Base-by-base conservation (phyloP, 2,888 invertebrate genomes). In the Dioctria rufipes region DNA sequence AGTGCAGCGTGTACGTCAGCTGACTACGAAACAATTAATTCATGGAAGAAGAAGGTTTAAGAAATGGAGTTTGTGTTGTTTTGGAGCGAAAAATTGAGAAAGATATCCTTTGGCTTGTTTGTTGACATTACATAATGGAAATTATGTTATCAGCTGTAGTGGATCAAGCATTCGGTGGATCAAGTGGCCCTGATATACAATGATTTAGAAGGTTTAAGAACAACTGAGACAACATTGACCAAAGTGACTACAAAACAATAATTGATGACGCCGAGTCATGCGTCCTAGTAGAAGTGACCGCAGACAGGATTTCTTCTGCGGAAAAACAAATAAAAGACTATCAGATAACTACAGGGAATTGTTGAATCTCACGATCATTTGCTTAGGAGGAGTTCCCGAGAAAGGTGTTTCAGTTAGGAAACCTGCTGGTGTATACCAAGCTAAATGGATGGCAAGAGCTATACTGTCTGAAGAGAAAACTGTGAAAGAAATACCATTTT, bases 301-400 rank as follows among this genome's bases (percentile, higher is more conserved):
- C 43, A 43, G n/a, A n/a, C 60, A 77, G 46, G 43, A 58, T 46
- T 61, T 77, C 42, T 61, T 46, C 61, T 61, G 13, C 77, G 25
- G 46, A 61, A 37, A 13, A 40, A 60, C 77, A 61, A 49, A 42
- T 77, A 63, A 9, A 81, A 69, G 54, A 40, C 67, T 65, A 46
- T 65, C 67, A 78, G 78, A 81, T 78, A 78, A 69, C 69, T 81
- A 78, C 63, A 81, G 39, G 25, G 78, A 81, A 81, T 42, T 78
- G 37, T 39, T 78, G 69, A 69, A 81, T 46, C 81, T 81, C 40
- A 81, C 63, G 9, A 75, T 60, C 2, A 75, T 75, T 13, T 60
- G 58, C n/a, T 46, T 75, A 40, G 60, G 75, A 75, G 60, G 75
- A 43, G 60, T 75, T 39, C 60, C 61, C 43, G 61, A 61, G 3